Percentiles rank a stretch among this genome's conserved stretches.
Conservation (phyloP, 2,888 invertebrate genomes). For the Oeneis ivallda region DNA sequence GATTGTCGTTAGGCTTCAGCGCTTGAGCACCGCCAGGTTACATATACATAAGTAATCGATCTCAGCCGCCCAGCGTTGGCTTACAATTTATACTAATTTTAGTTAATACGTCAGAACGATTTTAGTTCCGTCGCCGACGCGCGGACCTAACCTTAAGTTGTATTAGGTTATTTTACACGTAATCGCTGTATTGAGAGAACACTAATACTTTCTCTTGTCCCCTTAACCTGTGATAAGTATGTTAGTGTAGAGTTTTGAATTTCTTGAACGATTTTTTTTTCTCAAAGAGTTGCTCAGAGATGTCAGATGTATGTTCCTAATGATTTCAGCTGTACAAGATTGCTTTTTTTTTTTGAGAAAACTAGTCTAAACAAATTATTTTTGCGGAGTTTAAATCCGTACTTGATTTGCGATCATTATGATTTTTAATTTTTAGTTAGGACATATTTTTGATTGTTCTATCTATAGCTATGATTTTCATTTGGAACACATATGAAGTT, state of each 20-base stretch:
- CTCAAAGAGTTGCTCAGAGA: conserved; percentile 73
- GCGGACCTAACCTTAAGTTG: conserved; percentile 70
- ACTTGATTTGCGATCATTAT: conserved; percentile 61
- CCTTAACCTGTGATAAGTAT: conserved; percentile 82
- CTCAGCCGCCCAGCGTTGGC: conserved; percentile 73
- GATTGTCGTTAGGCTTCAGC: conserved; percentile 54
- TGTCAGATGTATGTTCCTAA: conserved; percentile 76
- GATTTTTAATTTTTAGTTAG: conserved; percentile 55
- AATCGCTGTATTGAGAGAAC: conserved; percentile 76
- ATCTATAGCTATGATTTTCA: conserved; percentile 1
- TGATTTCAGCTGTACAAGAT: conserved; percentile 72
- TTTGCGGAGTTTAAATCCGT: conserved; percentile 42
- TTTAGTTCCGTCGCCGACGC: conserved; percentile 51
- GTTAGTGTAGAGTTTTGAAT: conserved; percentile 75
- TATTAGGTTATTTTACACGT: conserved; percentile 69
- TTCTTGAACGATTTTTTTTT: conserved; percentile 67
- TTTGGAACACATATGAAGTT: conserved; percentile 38
- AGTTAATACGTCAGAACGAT: conserved; percentile 54
- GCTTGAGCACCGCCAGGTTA: conserved; percentile 72
- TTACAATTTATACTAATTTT: conserved; percentile 66
- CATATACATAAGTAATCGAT: conserved; percentile 73
- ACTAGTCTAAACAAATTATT: conserved; percentile 62
- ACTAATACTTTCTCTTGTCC: conserved; percentile 80
- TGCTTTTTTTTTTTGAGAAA: conserved; percentile 53
- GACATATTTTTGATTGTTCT: conserved; percentile 41